Percentiles rank a stretch among this genome's conserved stretches.
Conservation (phyloP, 2,797 vertebrate species). For the Prunella strophiata region DNA sequence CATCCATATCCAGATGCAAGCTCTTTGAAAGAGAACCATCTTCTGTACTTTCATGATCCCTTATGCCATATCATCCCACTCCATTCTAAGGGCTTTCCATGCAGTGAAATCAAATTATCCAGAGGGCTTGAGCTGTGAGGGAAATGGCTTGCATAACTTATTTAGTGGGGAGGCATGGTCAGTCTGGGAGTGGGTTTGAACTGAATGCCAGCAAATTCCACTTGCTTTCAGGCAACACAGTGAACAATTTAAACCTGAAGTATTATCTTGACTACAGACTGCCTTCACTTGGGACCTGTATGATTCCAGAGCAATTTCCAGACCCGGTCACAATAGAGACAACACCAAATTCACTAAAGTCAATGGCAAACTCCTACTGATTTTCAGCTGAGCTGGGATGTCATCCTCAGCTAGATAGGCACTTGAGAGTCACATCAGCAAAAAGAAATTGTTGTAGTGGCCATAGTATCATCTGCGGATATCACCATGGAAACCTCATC, state of each 20-base stretch:
- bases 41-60: neutral
- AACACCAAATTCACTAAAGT: neutral
- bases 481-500: constrained; percentile 41
- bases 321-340: neutral
- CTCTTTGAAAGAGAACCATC: neutral
- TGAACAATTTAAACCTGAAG: neutral
- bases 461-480: neutral
- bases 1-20: neutral
- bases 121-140: neutral
- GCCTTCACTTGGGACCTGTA: neutral
- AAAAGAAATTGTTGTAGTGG: neutral
- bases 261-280: neutral
- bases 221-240: neutral
- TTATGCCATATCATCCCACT: neutral
- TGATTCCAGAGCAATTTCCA: neutral
- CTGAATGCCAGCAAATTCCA: neutral
- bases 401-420: neutral
- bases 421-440: neutral
- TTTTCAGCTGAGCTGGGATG: neutral
- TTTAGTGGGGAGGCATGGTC: neutral
- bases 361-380: neutral
- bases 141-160: neutral
- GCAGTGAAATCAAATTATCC: neutral
- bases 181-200: neutral
- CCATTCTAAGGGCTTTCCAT: neutral